These are phyloP conservation scores for Epinotia nisella DNA, from an alignment of 2,888 invertebrate genomes.

Conservation along the genomic window DNA sequence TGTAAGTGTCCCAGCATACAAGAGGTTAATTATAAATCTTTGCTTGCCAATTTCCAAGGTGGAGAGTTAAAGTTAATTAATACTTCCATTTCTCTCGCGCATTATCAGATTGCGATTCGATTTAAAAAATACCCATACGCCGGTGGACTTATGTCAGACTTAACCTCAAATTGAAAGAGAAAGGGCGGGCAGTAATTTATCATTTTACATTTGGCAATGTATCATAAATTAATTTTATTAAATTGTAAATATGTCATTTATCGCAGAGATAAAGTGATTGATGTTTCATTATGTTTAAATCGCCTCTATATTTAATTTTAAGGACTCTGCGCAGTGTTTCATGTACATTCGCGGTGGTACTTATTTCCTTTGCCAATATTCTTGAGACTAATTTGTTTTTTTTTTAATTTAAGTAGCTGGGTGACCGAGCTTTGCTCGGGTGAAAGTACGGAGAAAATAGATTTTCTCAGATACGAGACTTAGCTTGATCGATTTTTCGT, in stretches of 20 bases:
- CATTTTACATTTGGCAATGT: constrained; percentile 20
- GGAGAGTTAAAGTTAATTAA: constrained; percentile 21
- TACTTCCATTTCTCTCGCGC: constrained; percentile 17
- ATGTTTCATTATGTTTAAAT: constrained; percentile 1
- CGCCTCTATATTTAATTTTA: background rate
- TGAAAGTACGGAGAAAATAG: no score
- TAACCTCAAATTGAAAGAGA: constrained; percentile 34
- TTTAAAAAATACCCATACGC: constrained; percentile 17
- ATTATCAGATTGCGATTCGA: constrained; percentile 25
- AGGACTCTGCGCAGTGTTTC: background rate
- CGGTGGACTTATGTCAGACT: constrained; percentile 8
- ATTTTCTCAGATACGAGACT: no score
- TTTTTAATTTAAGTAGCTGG: background rate
- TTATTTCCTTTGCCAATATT: background rate
- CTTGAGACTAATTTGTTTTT: background rate
- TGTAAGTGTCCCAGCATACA: no score
- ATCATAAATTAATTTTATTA: constrained; percentile 18
- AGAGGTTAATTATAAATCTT: background rate
- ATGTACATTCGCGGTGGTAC: no score
- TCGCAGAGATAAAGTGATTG: background rate
- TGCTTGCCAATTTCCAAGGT: background rate
- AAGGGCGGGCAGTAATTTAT: constrained; percentile 21
- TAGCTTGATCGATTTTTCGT: no score
- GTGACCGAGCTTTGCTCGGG: no score
- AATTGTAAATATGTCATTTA: constrained; percentile 19